Base-by-base conservation (phyloP, 1,140 invertebrate genomes). In the Hesperophylax magnus region DNA sequence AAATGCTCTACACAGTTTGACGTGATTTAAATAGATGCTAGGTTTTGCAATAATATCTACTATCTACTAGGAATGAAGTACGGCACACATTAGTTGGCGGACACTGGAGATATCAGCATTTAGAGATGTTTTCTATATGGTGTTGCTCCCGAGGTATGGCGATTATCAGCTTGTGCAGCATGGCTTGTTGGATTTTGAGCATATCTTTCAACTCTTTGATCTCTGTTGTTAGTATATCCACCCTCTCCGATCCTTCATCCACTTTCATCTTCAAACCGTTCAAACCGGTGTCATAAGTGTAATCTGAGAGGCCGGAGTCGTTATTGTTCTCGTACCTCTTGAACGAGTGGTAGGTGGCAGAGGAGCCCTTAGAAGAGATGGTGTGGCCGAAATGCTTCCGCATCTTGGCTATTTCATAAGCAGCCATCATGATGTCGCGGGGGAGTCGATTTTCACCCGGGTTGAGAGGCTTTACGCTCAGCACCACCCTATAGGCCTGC, bases 381-480 rank as follows among this genome's bases (percentile, higher is more conserved):
- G 93, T 93, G 79, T 93, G 92, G 0, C 92, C 92, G 78, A 92
- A 93, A 67, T 93, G 90, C 84, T 94, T 94, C 8, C 93, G 88
- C 86, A 93, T 91, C 85, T 94, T 94, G 0, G 94, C 94, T 34
- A 95, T 93, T 79, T 95, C 93, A 81, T 95, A 93, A 5, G 94
- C 94, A 8, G 93, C 92, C 87, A 93, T 92, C 84, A 96, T 91
- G 78, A 96, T 93, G 72, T 96, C 94, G 24, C 92, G 90, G 0
- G 95, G 95, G 22, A 96, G 85, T 27, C 95, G 91, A 85, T 94
- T 96, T 85, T 96, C 95, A 71, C 94, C 91, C 0, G 95, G 95
- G 88, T 95, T 96, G 17, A 96, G 87, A 0, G 95, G 95, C 85
- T 95, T 94, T 0, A 96, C 95, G 77, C 94, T 95, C 4, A 96